A percentile compares a stretch with the other conserved stretches of the same genome.
Evolutionary conservation across 2,113 vertebrate genomes (phyloP).

Genomic region (Sialia sialis): DNA sequence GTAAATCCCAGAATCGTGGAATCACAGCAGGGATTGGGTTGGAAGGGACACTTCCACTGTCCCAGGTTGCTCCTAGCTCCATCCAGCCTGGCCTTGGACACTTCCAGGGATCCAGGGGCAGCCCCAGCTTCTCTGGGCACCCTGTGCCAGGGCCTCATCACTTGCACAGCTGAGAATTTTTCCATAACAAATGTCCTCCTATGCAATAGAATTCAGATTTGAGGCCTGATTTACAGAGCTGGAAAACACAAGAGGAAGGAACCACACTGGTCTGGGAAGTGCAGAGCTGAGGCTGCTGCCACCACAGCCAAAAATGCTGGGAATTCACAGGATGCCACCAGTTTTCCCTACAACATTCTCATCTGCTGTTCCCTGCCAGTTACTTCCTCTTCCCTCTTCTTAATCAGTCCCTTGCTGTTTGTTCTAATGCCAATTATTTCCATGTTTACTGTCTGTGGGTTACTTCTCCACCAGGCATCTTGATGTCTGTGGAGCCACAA

Average conservation of each 20-base stretch:
- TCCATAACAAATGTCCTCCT: not conserved
- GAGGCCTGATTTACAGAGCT: not conserved
- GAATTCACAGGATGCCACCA: not conserved
- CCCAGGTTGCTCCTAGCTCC: not conserved
- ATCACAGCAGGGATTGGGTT: not conserved
- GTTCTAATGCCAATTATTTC: not conserved
- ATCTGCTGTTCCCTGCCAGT: not conserved
- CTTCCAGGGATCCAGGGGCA: not conserved
- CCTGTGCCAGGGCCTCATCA: not conserved
- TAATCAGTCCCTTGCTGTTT: not conserved
- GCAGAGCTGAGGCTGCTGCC: not conserved
- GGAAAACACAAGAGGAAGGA: not conserved
- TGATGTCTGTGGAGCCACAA: not conserved
- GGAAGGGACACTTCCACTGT: rapidly evolving
- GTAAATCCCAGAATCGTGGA: not conserved
- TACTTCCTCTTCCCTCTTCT: not conserved
- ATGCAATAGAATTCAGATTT: not conserved
- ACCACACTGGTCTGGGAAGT: rapidly evolving
- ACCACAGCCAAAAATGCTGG: not conserved
- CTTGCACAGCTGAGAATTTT: not conserved
- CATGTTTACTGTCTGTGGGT: not conserved
- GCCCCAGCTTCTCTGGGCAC: not conserved
- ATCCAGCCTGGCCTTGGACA: rapidly evolving
- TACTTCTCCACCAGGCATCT: not conserved
- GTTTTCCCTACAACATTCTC: not conserved